Evolutionary conservation across 2,888 invertebrate species (phyloP), one percentile per base, ranked within the genome.

Genomic region (Tinea pellionella): DNA sequence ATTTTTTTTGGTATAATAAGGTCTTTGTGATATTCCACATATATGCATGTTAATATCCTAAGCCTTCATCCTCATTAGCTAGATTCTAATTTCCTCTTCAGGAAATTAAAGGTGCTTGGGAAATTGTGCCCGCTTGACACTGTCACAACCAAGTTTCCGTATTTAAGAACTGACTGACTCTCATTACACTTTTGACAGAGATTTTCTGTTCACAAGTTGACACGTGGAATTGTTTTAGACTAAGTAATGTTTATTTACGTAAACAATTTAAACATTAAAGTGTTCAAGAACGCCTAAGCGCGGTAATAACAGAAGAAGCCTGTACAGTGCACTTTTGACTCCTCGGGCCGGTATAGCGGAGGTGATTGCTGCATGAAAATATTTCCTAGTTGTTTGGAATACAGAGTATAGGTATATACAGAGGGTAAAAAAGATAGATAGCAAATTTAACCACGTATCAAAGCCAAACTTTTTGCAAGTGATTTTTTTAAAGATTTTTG

Each of bases 21-120:
- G 2, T 16, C 47, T 47, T 15, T 41, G 41, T 41, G 9, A 41
- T 13, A n/a, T 41, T 41, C n/a, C 41, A n/a, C 47, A 47, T 47
- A n/a, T n/a, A 32, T 32, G 19, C 13, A 29, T 57, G 57, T 32
- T 57, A 57, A 32, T 32, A 32, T 13, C 15, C 57, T 19, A 15
- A 57, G 57, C 16, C 57, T 57, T 55, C 13, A 32, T 57, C 51
- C 51, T 76, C 78, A 77, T 80, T 76, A 77, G 69, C 70, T 67
- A 29, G 32, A 68, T 69, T 65, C 70, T 77, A 78, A 80, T 80
- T 79, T 80, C 78, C 80, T 75, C 69, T 71, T 65, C 73, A 72
- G 80, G 80, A 81, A 78, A 80, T 81, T 77, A 76, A 72, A 72
- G 69, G 57, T 57, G 57, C 32, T 57, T 57, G 30, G 57, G 57